Evolutionary conservation across 2,888 invertebrate species (phyloP), one percentile per base, ranked within the genome.

Genomic region (Pammene aurita): DNA sequence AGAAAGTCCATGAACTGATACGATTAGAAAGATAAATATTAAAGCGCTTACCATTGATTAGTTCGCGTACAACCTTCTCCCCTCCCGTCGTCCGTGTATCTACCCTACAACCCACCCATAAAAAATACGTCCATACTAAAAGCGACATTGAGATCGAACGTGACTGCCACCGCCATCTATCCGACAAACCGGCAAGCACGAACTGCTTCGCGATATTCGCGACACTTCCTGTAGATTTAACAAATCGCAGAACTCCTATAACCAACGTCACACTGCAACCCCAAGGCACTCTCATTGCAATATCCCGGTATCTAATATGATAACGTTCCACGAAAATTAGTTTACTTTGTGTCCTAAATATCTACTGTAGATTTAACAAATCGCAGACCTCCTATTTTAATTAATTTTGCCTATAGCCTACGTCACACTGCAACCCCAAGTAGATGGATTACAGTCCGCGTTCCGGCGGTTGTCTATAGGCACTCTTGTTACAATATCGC

Each of bases 391-490:
- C 77, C 74, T 13, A n/a, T n/a, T n/a, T n/a, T n/a, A n/a, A n/a
- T n/a, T n/a, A n/a, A n/a, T n/a, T n/a, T n/a, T n/a, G n/a, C n/a
- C n/a, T n/a, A 13, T 71, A n/a, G 0, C 75, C 65, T 67, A 57
- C 11, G 7, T 69, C 74, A 14, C 67, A 55, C 72, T 69, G 60
- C 72, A 64, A n/a, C 69, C 72, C 79, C 75, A 77, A 78, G 88
- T 84, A 89, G 90, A 91, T 90, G 89, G 91, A 92, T 92, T 88
- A 85, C 88, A 81, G 81, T 79, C 84, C 79, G 76, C 86, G 84
- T 83, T 84, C 64, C 68, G 38, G 52, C 68, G 50, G n/a, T n/a
- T 26, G 18, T 50, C 50, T 50, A 50, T 50, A 50, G 50, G 50
- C 48, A 18, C 48, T 26, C 50, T 50, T 18, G 18, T 50, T 50